Conservation (phyloP, 2,113 vertebrate genomes). For the Phrynocephalus versicolor region DNA sequence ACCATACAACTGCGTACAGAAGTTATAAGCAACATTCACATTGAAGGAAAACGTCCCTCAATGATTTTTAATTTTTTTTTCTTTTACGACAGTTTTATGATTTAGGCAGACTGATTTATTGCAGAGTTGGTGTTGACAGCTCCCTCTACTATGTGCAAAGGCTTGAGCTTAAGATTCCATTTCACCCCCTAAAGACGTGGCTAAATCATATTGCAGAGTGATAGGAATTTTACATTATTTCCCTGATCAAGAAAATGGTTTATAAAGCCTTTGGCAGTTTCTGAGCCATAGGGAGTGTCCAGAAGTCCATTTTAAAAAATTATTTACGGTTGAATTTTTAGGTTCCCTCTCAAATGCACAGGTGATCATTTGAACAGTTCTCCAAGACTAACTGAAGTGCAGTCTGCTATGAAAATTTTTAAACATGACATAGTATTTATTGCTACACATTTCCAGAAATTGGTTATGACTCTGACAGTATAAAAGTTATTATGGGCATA, state of each 20-base stretch:
- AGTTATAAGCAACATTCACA: background rate
- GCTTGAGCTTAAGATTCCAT: background rate
- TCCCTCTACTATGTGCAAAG: constrained; percentile 6
- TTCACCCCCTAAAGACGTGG: constrained; percentile 1
- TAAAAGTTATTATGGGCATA: background rate
- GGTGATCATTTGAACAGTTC: constrained; percentile 12
- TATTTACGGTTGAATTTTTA: constrained; percentile 22
- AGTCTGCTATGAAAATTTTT: background rate
- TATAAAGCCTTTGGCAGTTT: background rate
- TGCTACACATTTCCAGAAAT: background rate
- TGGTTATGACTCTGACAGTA: background rate
- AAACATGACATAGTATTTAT: background rate
- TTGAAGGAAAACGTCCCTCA: background rate
- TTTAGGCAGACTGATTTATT: constrained; percentile 23
- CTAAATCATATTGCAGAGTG: constrained; percentile 19
- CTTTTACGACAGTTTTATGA: constrained; percentile 29
- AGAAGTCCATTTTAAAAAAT: constrained; percentile 8
- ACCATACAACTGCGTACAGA: background rate
- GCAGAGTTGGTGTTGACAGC: constrained; percentile 12
- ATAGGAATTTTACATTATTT: constrained; percentile 5
- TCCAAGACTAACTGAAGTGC: background rate
- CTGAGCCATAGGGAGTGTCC: constrained; percentile 9
- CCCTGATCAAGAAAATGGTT: constrained; percentile 6
- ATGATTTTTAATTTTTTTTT: background rate
- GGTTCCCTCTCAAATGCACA: background rate